Evolutionary conservation across 2,113 vertebrate genomes (phyloP).

Genomic region (Dendropsophus ebraccatus): DNA sequence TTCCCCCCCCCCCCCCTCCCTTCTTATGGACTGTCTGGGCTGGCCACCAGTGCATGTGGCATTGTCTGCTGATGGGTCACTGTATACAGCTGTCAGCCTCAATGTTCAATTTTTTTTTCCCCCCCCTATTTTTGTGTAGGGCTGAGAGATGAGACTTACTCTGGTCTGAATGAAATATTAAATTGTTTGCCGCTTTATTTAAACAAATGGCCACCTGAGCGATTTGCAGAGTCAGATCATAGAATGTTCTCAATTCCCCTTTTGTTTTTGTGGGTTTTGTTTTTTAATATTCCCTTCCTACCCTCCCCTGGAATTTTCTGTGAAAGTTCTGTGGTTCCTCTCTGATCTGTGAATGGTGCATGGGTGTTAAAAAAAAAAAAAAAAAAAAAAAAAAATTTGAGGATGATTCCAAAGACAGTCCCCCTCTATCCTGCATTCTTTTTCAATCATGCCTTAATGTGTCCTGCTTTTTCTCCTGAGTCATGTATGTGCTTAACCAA

Average conservation of each 20-base stretch:
- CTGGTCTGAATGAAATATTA: conserved; percentile 46
- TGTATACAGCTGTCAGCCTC: conserved; percentile 29
- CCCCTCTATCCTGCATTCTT: conserved; percentile 42
- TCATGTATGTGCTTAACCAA: conserved; percentile 36
- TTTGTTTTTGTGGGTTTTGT: not conserved
- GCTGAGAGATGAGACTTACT: conserved; percentile 41
- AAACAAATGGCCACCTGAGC: conserved; percentile 46
- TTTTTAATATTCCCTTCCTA: not conserved
- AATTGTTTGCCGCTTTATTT: conserved; percentile 53
- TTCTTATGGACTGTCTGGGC: conserved; percentile 53
- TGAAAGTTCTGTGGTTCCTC: conserved; percentile 57
- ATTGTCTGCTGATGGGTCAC: conserved; percentile 25
- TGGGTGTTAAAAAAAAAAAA: conserved; percentile 40
- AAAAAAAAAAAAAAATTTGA: conserved; percentile 27
- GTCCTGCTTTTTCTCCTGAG: conserved; percentile 7
- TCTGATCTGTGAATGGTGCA: conserved; percentile 57
- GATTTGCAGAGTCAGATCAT: conserved; percentile 22
- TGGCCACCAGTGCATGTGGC: conserved; percentile 46
- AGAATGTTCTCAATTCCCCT: not conserved
- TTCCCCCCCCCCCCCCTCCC: too few relatives aligned
- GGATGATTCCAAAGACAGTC: conserved; percentile 50
- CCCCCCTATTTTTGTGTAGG: conserved; percentile 46
- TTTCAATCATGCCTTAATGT: conserved; percentile 40
- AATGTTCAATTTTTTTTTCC: conserved; percentile 18
- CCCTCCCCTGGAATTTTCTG: conserved; percentile 50